Conservation (phyloP, 2,888 invertebrate genomes). For the Dilophus febrilis region DNA sequence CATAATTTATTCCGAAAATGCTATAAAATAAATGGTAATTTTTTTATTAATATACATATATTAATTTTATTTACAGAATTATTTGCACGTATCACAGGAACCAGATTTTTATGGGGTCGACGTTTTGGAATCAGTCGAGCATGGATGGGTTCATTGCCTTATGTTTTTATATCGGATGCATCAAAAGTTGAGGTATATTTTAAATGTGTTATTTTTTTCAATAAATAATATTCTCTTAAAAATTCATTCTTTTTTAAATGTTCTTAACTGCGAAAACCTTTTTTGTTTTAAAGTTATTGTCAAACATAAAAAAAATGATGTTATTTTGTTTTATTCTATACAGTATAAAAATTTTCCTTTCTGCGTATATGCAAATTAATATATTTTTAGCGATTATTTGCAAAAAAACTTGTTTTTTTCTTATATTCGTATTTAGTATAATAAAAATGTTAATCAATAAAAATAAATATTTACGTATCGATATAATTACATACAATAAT, state of each 20-base stretch:
- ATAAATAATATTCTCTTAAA: constrained; percentile 7
- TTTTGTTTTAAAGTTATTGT: neutral
- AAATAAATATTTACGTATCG: too few species aligned
- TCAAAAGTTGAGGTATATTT: constrained; percentile 31
- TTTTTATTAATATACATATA: too few species aligned
- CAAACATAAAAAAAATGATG: neutral
- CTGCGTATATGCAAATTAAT: too few species aligned
- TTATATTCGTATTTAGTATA: too few species aligned
- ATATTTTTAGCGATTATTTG: too few species aligned
- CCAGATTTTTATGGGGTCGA: constrained; percentile 33
- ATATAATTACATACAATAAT: too few species aligned
- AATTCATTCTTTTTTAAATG: constrained; percentile 2
- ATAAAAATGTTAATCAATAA: too few species aligned
- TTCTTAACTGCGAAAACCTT: neutral
- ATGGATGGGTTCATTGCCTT: constrained; percentile 33
- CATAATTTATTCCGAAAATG: too few species aligned
- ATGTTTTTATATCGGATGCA: constrained; percentile 33
- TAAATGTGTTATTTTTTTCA: neutral
- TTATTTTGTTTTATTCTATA: constrained; percentile 1
- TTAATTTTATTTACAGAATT: constrained; percentile 31
- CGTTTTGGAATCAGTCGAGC: constrained; percentile 33
- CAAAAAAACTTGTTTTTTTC: too few species aligned
- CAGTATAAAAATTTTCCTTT: too few species aligned
- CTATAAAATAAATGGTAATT: too few species aligned
- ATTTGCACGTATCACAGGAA: constrained; percentile 32